These are phyloP conservation scores for Podotricha telesiphe DNA, from an alignment of 2,888 invertebrate genomes.

Conservation along the genomic window DNA sequence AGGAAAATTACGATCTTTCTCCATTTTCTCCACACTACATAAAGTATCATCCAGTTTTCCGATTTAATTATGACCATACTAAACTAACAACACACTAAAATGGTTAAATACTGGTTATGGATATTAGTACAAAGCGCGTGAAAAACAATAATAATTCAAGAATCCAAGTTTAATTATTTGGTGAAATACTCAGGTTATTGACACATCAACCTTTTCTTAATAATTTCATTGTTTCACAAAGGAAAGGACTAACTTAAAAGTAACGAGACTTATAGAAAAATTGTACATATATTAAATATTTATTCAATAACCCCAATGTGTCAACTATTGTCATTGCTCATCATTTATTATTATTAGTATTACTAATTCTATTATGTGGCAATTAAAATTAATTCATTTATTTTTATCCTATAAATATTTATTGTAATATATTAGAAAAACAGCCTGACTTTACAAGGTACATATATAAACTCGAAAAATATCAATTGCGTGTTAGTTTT, in stretches of 20 bases:
- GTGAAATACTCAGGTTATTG: neutral
- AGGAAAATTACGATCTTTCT: no score
- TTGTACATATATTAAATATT: neutral
- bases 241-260: neutral
- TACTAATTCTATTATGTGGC: neutral
- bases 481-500: neutral
- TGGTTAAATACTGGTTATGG: no score
- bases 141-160: no score
- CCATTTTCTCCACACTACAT: no score
- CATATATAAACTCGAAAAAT: neutral
- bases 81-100: no score
- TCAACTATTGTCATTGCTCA: conserved; percentile 9
- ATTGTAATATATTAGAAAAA: neutral
- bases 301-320: conserved; percentile 14
- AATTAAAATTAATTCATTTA: neutral
- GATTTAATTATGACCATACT: no score
- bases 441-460: neutral
- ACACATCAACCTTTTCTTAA: neutral
- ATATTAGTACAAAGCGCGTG: no score
- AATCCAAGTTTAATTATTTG: neutral
- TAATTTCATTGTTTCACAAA: neutral
- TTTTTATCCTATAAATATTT: neutral
- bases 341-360: conserved; percentile 9
- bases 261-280: neutral
- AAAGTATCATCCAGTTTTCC: no score